Evolutionary conservation across 2,888 invertebrate species (phyloP), one percentile per base, ranked within the genome.

Genomic region (Zhuqinia jingwanae): DNA sequence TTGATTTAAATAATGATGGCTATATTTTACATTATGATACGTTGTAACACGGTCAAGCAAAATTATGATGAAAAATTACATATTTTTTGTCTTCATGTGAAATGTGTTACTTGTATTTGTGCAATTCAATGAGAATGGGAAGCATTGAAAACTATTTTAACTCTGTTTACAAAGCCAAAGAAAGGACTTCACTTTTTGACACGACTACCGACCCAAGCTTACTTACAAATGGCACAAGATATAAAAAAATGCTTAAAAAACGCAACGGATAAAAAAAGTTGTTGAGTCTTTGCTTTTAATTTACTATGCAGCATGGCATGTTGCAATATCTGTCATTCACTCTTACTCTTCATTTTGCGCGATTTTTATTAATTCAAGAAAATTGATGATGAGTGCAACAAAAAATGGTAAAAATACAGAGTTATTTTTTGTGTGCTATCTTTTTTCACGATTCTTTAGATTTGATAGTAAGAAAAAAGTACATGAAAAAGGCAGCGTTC

Each of bases 271-370:
- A 36, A 22, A 65, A 45, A n/a, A n/a, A n/a, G n/a, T n/a, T n/a
- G n/a, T n/a, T n/a, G n/a, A n/a, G n/a, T n/a, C n/a, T n/a, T n/a
- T n/a, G n/a, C n/a, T n/a, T n/a, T n/a, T n/a, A n/a, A n/a, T n/a
- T n/a, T n/a, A n/a, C n/a, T n/a, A n/a, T n/a, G 11, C 68, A 68
- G 11, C 70, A 47, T 50, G 50, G 47, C 70, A 47, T 70, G 25
- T 70, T 27, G 70, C 50, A 70, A 70, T 70, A 70, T 68, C 68
- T 70, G 70, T 47, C 70, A 70, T 70, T 47, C 47, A 50, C 42
- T 58, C 20, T 63, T 2, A 30, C 70, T 47, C 3, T 50, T 47
- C 25, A 70, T 47, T 68, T n/a, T n/a, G n/a, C 70, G 70, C 47
- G 70, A 70, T 70, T 50, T 20, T 70, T 47, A 50, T 70, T 70